phyloP scores from a whole-genome alignment of 2,797 vertebrate genomes.

The Gymnoscopelus braueri region DNA sequence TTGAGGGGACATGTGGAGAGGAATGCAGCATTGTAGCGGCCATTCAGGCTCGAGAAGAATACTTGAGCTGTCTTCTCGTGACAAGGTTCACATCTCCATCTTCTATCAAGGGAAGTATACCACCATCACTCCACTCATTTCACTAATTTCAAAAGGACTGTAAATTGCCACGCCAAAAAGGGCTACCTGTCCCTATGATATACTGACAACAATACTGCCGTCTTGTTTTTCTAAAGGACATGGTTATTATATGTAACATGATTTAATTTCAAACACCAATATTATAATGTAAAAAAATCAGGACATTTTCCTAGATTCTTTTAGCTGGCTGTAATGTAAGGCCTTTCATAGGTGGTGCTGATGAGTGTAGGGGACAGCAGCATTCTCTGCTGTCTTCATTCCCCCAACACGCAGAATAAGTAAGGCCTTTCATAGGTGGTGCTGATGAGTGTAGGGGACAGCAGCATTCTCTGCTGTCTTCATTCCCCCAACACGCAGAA shows the following conservation, averaged over 20 bases:
- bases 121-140: constrained; percentile 15
- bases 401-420: constrained; percentile 35
- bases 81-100: constrained; percentile 45
- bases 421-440: constrained; percentile 49
- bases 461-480: constrained; percentile 47
- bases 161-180: too few species aligned
- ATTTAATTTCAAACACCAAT: neutral
- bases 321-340: constrained; percentile 43
- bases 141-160: neutral
- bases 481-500: constrained; percentile 34
- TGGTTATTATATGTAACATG: constrained; percentile 2
- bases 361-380: constrained; percentile 49
- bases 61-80: constrained; percentile 44
- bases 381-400: constrained; percentile 44
- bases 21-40: constrained; percentile 66
- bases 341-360: constrained; percentile 41
- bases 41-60: constrained; percentile 58
- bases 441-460: constrained; percentile 48
- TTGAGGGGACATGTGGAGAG: constrained; percentile 53
- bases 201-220: too few species aligned
- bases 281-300: too few species aligned
- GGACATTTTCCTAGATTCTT: neutral
- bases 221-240: neutral
- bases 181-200: too few species aligned
- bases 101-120: constrained; percentile 20